Percentiles rank a stretch among this genome's conserved stretches.
These are phyloP conservation scores for Dugesia japonica DNA, from an alignment of 2,888 invertebrate genomes.

Conservation along the genomic window DNA sequence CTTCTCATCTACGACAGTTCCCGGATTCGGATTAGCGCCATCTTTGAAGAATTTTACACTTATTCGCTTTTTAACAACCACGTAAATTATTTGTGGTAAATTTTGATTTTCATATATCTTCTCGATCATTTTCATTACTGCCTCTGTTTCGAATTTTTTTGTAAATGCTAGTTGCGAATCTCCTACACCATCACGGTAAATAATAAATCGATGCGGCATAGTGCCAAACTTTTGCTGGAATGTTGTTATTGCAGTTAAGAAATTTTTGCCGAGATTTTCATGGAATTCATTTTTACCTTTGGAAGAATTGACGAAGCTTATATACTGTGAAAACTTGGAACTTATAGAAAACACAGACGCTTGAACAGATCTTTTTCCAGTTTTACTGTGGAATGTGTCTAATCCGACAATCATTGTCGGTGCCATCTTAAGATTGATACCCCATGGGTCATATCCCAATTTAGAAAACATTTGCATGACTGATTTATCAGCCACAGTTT, in stretches of 20 bases:
- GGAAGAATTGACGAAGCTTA: background rate
- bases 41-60: conserved; percentile 33
- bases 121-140: background rate
- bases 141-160: background rate
- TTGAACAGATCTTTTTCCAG: conserved; percentile 56
- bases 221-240: conserved; percentile 51
- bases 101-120: background rate
- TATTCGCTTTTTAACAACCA: conserved; percentile 22
- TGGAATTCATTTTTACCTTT: conserved; percentile 47
- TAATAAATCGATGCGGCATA: conserved; percentile 65
- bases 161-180: conserved; percentile 43
- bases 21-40: conserved; percentile 57
- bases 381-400: conserved; percentile 71
- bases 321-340: conserved; percentile 55
- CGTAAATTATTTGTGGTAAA: conserved; percentile 1
- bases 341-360: conserved; percentile 69
- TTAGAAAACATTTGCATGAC: conserved; percentile 11
- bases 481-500: conserved; percentile 67
- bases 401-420: conserved; percentile 63
- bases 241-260: conserved; percentile 38
- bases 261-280: conserved; percentile 48
- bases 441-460: conserved; percentile 12
- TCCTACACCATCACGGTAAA: conserved; percentile 71
- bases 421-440: background rate
- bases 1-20: conserved; percentile 69